Percentiles rank a stretch among this genome's conserved stretches.
These are phyloP conservation scores for Pyrocoelia pectoralis DNA, from an alignment of 2,888 invertebrate genomes.

Conservation along the genomic window DNA sequence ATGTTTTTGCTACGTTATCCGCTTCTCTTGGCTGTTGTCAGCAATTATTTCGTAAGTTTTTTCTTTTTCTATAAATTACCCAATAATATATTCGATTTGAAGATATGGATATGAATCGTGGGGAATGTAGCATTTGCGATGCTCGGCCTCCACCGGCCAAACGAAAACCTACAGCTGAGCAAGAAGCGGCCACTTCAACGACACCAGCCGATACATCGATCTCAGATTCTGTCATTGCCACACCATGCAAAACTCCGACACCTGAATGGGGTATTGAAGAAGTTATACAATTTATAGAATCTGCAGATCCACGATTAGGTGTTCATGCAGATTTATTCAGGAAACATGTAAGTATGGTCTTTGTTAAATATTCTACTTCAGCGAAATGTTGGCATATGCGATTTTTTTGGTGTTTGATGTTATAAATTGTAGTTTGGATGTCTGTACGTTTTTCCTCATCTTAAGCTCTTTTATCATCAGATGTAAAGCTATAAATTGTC, in stretches of 20 bases:
- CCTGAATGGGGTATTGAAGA: slow-evolving; percentile 94
- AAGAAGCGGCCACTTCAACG: slow-evolving; percentile 76
- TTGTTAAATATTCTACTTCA: too few species aligned
- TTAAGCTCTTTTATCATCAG: too few species aligned
- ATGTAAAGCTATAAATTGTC: too few species aligned
- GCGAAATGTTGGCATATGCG: neutral
- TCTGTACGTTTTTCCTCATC: too few species aligned
- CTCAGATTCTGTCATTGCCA: slow-evolving; percentile 49
- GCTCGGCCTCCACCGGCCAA: slow-evolving; percentile 51
- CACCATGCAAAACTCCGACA: slow-evolving; percentile 66
- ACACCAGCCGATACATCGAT: slow-evolving; percentile 63
- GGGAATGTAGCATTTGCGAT: slow-evolving; percentile 53
- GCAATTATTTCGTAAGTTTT: slow-evolving; percentile 63
- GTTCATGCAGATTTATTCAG: slow-evolving; percentile 91
- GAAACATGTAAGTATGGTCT: slow-evolving; percentile 87
- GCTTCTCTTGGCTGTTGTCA: slow-evolving; percentile 65
- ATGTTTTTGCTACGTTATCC: slow-evolving; percentile 64
- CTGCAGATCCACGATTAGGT: slow-evolving; percentile 83
- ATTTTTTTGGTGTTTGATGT: too few species aligned
- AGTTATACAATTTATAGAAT: slow-evolving; percentile 89
- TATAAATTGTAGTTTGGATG: too few species aligned
- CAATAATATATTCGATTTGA: too few species aligned
- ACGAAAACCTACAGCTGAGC: slow-evolving; percentile 58
- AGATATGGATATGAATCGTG: slow-evolving; percentile 50
- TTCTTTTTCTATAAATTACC: too few species aligned